Conservation (phyloP, 2,888 invertebrate species). For the Cantharis lateralis region DNA sequence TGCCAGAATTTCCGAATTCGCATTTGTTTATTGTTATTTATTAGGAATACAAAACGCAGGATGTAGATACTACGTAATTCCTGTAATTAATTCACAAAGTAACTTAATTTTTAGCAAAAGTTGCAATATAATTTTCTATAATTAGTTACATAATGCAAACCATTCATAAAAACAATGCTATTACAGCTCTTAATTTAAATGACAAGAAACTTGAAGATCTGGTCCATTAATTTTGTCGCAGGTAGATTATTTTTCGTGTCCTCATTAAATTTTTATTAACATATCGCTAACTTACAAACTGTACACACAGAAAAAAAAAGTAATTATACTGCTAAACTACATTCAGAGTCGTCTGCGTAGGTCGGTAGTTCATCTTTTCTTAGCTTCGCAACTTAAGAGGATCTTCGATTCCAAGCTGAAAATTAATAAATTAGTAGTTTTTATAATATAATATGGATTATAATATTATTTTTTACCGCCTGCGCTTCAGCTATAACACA, state of each 20-base stretch:
- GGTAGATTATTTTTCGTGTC: too few species aligned
- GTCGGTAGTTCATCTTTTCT: not conserved
- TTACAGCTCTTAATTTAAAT: not conserved
- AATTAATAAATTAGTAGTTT: too few species aligned
- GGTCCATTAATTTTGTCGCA: not conserved
- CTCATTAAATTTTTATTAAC: not conserved
- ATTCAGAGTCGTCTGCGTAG: not conserved
- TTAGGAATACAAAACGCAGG: not conserved
- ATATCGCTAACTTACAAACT: too few species aligned
- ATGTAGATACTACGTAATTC: not conserved
- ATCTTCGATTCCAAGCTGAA: slow-evolving; percentile 11
- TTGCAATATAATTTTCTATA: not conserved
- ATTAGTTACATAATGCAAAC: not conserved
- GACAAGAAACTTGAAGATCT: not conserved
- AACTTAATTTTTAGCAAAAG: not conserved
- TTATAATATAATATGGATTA: too few species aligned
- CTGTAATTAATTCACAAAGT: not conserved
- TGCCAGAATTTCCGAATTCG: too few species aligned
- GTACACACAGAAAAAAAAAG: not conserved
- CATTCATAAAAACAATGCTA: not conserved
- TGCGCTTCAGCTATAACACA: not conserved
- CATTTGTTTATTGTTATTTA: not conserved
- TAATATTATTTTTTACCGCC: not conserved
- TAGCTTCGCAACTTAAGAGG: slow-evolving; percentile 3
- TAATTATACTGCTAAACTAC: not conserved